These are phyloP conservation scores for Sebastes fasciatus DNA, from an alignment of 2,113 vertebrate genomes.

Conservation along the genomic window DNA sequence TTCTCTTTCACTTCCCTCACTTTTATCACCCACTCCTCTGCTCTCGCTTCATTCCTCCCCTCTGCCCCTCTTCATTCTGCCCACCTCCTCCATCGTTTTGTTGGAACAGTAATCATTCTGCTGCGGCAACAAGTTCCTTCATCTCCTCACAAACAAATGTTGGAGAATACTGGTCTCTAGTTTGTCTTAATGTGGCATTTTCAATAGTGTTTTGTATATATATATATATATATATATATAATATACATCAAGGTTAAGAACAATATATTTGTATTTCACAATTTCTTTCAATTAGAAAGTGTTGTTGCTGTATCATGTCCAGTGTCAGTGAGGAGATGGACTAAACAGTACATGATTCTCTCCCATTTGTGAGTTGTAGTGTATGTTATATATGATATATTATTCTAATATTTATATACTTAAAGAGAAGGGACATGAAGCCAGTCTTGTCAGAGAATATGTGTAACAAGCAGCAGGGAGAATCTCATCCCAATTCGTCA, in stretches of 20 bases:
- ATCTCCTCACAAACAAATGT: background rate
- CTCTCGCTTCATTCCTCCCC: slow-evolving; percentile 30
- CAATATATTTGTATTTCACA: background rate
- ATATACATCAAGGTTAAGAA: background rate
- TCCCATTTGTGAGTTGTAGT: no score
- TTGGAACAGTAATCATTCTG: slow-evolving; percentile 16
- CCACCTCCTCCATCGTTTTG: slow-evolving; percentile 29
- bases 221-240: background rate
- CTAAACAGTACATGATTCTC: no score
- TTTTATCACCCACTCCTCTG: slow-evolving; percentile 26
- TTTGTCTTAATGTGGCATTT: background rate
- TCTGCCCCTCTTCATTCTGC: slow-evolving; percentile 25
- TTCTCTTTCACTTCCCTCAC: slow-evolving; percentile 1
- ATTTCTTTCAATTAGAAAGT: no score
- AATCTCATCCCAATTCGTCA: no score
- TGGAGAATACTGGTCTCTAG: background rate
- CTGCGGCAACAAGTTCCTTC: slow-evolving; percentile 57
- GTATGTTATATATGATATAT: no score
- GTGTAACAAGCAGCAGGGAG: no score
- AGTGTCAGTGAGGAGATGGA: no score
- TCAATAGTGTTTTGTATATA: background rate
- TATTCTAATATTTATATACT: no score
- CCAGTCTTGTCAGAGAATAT: no score
- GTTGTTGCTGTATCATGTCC: no score
- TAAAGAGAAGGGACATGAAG: no score